These are phyloP conservation scores for Halocynthia aurantium DNA, from an alignment of 23 tunicate genomes.

Conservation along the genomic window DNA sequence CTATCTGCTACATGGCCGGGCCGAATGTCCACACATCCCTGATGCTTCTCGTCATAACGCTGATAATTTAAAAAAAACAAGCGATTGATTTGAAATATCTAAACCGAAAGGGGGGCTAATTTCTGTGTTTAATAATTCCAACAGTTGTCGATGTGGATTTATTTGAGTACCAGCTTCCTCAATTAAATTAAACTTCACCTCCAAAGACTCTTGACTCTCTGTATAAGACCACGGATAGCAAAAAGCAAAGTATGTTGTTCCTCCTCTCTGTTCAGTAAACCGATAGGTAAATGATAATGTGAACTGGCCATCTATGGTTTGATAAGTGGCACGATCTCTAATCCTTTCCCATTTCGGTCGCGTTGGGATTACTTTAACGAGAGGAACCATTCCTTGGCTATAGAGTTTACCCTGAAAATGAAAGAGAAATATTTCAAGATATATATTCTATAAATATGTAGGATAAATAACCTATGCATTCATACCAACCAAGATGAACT, in stretches of 20 bases:
- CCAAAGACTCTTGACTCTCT: constrained; percentile 65
- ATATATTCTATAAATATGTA: background rate
- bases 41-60: constrained; percentile 42
- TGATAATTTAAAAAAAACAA: background rate
- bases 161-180: background rate
- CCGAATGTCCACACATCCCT: constrained; percentile 36
- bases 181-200: constrained; percentile 17
- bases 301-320: constrained; percentile 84
- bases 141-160: too few species aligned
- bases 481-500: background rate
- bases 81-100: background rate
- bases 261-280: constrained; percentile 70
- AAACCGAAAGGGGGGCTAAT: too few species aligned
- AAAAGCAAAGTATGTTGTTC: constrained; percentile 89
- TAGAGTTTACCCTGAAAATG: constrained; percentile 68
- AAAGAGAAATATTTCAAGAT: background rate
- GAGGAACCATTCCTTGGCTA: constrained; percentile 97
- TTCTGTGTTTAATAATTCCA: too few species aligned
- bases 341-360: constrained; percentile 86
- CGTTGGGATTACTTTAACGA: constrained; percentile 64
- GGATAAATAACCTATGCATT: background rate
- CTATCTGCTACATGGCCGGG: constrained; percentile 48
- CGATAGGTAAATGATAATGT: constrained; percentile 65
- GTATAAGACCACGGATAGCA: constrained; percentile 86
- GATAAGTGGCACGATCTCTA: constrained; percentile 71